Base-by-base conservation (phyloP, 2,888 invertebrate genomes). In the Alitta virens region DNA sequence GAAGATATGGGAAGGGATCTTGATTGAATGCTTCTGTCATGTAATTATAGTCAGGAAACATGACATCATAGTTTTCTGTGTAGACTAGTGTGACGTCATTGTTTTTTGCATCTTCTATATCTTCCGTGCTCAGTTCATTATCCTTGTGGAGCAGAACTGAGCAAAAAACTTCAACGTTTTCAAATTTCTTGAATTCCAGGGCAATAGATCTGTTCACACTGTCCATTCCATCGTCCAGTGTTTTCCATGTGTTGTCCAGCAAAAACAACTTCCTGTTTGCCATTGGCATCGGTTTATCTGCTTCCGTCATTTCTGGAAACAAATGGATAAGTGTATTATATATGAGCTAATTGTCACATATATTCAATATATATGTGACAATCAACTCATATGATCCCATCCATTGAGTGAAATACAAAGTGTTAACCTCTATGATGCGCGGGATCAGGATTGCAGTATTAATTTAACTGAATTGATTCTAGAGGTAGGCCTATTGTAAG, bases 171-270 rank as follows among this genome's bases (percentile, higher is more conserved):
- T 42, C 52, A 23, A 62, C 54, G 1, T 63, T 63, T 16, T 55
- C 58, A 60, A 53, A 68, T 14, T 60, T 24, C 40, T 55, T 52
- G 24, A 68, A 55, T 7, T 26, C 46, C 21, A 61, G 62, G 1
- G 68, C 63, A 21, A 68, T 33, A 12, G 53, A 42, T 14, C 53
- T 49, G 63, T 68, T 68, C 42, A 65, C 63, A 2, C 38, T 54
- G 38, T 54, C n/a, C 14, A 65, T 53, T 12, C 68, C 68, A n/a
- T 65, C 68, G 3, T 49, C 23, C 2, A 46, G 21, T 26, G 24
- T 46, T 5, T 27, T 33, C 67, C 67, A 68, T 7, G 26, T 50
- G 26, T 68, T 60, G 42, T 63, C 18, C 24, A 68, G 54, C 53
- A 68, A 49, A 24, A 68, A 56, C 18, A 68, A 42, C 23, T 51